These are phyloP conservation scores for Hybognathus amarus DNA, from an alignment of 2,797 vertebrate species.

Conservation along the genomic window DNA sequence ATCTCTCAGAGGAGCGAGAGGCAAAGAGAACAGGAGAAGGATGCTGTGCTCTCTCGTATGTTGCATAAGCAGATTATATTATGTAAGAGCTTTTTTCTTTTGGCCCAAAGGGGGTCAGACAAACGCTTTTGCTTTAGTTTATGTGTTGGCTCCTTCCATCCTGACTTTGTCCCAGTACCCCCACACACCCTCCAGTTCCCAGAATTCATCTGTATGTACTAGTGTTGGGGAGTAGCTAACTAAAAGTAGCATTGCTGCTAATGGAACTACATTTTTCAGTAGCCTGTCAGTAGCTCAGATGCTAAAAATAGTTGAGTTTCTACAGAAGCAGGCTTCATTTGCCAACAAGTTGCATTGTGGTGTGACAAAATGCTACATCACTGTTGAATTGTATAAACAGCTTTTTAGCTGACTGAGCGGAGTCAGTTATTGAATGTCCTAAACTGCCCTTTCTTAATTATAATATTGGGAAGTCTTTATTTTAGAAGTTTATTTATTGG, in stretches of 20 bases:
- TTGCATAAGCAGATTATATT: constrained; percentile 78
- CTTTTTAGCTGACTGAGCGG: not conserved
- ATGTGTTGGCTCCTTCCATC: constrained; percentile 35
- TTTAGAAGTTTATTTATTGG: no score
- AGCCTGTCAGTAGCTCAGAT: constrained; percentile 4
- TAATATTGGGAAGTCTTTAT: not conserved
- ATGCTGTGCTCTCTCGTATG: constrained; percentile 57
- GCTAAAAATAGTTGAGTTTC: constrained; percentile 39
- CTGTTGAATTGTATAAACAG: not conserved
- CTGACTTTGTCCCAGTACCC: constrained; percentile 43
- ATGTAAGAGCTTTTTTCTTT: constrained; percentile 65
- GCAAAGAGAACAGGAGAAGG: constrained; percentile 13
- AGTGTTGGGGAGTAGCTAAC: constrained; percentile 11
- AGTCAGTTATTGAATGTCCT: not conserved
- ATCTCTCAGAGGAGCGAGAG: constrained; percentile 43
- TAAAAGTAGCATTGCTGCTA: constrained; percentile 1
- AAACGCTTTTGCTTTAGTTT: constrained; percentile 46
- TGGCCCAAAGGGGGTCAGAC: constrained; percentile 53
- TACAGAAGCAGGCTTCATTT: not conserved
- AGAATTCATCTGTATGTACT: constrained; percentile 4
- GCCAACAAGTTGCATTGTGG: not conserved
- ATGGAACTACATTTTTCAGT: not conserved
- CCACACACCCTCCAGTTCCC: constrained; percentile 27
- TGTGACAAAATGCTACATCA: constrained; percentile 1
- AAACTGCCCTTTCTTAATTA: not conserved